Evolutionary conservation across 2,113 vertebrate species (phyloP).

Genomic region (Vireo altiloquus): DNA sequence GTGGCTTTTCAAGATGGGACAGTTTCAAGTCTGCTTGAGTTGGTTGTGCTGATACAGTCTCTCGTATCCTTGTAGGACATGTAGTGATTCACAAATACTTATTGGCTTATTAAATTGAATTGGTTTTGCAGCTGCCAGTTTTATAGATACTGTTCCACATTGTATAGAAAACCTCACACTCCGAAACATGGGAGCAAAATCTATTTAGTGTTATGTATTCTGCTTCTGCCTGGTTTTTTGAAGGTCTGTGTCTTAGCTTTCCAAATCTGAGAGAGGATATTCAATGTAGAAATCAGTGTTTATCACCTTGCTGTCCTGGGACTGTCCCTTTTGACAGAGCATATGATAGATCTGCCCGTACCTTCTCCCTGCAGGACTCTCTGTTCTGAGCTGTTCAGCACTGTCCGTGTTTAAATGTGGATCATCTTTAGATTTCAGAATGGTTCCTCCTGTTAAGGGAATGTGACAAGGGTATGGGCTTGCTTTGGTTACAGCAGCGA

Average conservation of each 20-base stretch:
- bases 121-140: not conserved
- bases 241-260: not conserved
- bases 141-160: not conserved
- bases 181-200: not conserved
- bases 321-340: not conserved
- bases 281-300: not conserved
- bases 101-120: conserved; percentile 14
- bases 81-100: conserved; percentile 12
- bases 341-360: not conserved
- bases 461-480: not conserved
- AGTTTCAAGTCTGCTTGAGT: not conserved
- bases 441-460: not conserved
- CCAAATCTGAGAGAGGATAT: not conserved
- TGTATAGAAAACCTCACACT: not conserved
- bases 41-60: not conserved
- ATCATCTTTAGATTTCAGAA: not conserved
- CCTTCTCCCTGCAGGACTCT: not conserved
- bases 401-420: not conserved
- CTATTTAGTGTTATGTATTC: not conserved
- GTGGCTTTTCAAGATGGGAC: not conserved
- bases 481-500: not conserved
- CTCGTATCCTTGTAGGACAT: not conserved
- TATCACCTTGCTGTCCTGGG: not conserved
- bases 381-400: not conserved
- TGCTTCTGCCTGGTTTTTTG: not conserved